phyloP scores from a whole-genome alignment of 2,113 vertebrate genomes.

The Bubo bubo region DNA sequence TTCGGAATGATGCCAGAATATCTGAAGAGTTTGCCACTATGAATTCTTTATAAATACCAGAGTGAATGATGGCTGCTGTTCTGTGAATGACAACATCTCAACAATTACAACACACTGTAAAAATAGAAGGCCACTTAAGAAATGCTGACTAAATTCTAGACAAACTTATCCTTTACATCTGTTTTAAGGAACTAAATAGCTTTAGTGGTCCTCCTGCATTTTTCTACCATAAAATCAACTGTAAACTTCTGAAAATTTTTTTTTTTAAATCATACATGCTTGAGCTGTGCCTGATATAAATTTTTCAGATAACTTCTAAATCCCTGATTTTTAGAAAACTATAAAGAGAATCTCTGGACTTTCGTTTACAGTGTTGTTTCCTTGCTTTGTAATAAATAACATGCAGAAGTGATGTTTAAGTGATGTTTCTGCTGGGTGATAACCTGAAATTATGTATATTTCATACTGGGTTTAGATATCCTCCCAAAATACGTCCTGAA shows the following conservation, averaged over 20 bases:
- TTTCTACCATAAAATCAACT: not conserved
- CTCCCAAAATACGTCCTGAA: not conserved
- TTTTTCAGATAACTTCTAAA: not conserved
- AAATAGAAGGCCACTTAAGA: not conserved
- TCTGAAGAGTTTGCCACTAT: not conserved
- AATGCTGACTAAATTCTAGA: not conserved
- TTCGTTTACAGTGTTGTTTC: not conserved
- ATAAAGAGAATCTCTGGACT: not conserved
- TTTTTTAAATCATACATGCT: accelerated
- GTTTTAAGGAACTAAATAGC: not conserved
- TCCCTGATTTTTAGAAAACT: not conserved
- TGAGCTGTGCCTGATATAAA: not conserved
- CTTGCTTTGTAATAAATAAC: not conserved
- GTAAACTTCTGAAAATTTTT: not conserved
- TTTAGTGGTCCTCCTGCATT: not conserved
- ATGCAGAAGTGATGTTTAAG: not conserved
- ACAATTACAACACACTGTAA: accelerated
- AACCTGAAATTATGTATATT: not conserved
- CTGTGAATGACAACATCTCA: not conserved
- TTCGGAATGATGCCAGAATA: not conserved
- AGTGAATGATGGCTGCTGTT: not conserved
- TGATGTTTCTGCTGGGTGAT: not conserved
- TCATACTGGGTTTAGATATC: not conserved
- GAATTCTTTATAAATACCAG: not conserved
- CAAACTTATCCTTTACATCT: not conserved